These are phyloP conservation scores for Cromileptes altivelis DNA, from an alignment of 2,113 vertebrate species.

Conservation along the genomic window DNA sequence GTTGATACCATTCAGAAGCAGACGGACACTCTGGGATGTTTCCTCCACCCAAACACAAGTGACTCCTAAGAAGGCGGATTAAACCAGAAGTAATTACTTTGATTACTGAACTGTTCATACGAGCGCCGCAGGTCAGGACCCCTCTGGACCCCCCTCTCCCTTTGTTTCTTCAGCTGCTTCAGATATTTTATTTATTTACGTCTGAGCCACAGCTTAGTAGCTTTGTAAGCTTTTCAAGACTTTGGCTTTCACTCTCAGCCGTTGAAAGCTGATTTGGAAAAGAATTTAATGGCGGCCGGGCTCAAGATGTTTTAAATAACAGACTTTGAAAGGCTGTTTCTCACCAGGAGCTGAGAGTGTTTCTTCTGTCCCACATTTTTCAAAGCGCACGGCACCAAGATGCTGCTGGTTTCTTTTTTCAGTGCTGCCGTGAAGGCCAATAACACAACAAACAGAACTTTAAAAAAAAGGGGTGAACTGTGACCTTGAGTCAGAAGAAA, in stretches of 20 bases:
- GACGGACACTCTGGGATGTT: too few species aligned
- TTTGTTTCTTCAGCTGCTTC: not conserved
- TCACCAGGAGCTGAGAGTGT: constrained; percentile 2
- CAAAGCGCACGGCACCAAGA: not conserved
- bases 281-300: not conserved
- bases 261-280: constrained; percentile 24
- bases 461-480: not conserved
- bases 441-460: not conserved
- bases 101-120: too few species aligned
- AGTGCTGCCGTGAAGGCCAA: not conserved
- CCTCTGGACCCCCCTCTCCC: too few species aligned
- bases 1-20: too few species aligned
- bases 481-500: not conserved
- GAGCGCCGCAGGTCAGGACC: too few species aligned
- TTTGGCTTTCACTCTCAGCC: constrained; percentile 10
- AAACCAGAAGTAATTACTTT: too few species aligned
- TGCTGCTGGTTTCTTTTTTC: not conserved
- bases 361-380: not conserved
- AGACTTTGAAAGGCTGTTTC: constrained; percentile 16
- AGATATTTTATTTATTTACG: not conserved
- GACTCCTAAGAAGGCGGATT: too few species aligned
- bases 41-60: too few species aligned
- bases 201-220: not conserved
- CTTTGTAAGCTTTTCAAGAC: constrained; percentile 29
- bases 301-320: constrained; percentile 29